A percentile compares a stretch with the other conserved stretches of the same genome.
phyloP scores from a whole-genome alignment of 2,888 invertebrate genomes.

The Athetis lepigone region DNA sequence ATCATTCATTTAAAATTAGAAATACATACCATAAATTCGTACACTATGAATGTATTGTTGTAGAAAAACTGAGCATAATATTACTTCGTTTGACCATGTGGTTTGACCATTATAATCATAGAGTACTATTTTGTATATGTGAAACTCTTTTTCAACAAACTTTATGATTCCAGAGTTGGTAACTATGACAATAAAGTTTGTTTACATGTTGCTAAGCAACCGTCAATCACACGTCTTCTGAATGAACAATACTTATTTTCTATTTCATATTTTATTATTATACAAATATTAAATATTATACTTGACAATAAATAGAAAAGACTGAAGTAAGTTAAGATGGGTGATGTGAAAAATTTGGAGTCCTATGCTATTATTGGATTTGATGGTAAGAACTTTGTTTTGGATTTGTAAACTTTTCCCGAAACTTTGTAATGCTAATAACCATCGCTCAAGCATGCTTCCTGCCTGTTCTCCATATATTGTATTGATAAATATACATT shows the following conservation, averaged over 20 bases:
- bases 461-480: no score
- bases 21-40: no score
- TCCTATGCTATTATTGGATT: slow-evolving; percentile 94
- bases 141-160: background rate
- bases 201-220: slow-evolving; percentile 57
- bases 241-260: slow-evolving; percentile 48
- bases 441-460: background rate
- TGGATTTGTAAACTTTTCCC: background rate
- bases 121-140: no score
- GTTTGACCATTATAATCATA: no score
- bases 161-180: no score
- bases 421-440: slow-evolving; percentile 1
- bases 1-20: no score
- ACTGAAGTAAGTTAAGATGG: slow-evolving; percentile 70
- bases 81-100: no score
- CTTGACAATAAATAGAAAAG: slow-evolving; percentile 48
- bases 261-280: slow-evolving; percentile 46
- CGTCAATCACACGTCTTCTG: slow-evolving; percentile 43
- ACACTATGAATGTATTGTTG: no score
- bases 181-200: slow-evolving; percentile 41
- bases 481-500: no score
- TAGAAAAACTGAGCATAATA: no score
- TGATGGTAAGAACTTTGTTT: slow-evolving; percentile 91
- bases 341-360: slow-evolving; percentile 91
- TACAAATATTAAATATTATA: slow-evolving; percentile 50